Evolutionary conservation across 2,113 vertebrate species (phyloP), one percentile per base, ranked within the genome.

Genomic region (Thunnus thynnus): DNA sequence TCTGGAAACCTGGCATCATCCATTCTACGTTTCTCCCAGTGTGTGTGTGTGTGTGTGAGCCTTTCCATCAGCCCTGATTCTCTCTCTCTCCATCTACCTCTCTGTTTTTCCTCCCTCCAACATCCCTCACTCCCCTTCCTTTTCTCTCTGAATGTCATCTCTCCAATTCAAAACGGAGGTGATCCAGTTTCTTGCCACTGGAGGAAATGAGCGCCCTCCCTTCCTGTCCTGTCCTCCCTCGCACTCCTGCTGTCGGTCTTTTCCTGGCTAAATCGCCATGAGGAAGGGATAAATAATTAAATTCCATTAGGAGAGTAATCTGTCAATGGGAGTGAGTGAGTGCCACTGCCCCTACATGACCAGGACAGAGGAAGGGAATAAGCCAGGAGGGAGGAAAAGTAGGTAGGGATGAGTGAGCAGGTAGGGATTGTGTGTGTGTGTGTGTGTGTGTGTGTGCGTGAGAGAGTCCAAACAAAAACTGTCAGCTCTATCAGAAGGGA

Each of bases 221-320:
- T 71, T 78, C 78, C 50, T 54, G 63, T 66, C 82, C 72, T 72
- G 69, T 62, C 78, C 76, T 86, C 86, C 79, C 71, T 80, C 82
- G 14, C 55, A 69, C 76, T 74, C 82, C 78, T 80, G 73, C 92
- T 92, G 86, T 92, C 90, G 76, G 86, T 92, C 94, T 92, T 95
- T 94, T 94, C 94, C 93, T 91, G 88, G 93, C 92, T 89, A 91
- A 94, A 94, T 93, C 74, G 90, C 93, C 94, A 94, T 13, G 74
- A 94, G 94, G 94, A 94, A 93, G 87, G 80, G 90, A 92, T 96
- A 91, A 95, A 96, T 96, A 95, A 95, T 96, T 96, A 96, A 96
- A 96, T 95, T 95, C 94, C 94, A 96, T 96, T 96, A 95, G 94
- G 91, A 94, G 92, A 93, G 94, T 95, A 94, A 96, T 96, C 95